Conservation (phyloP, 2,888 invertebrate genomes). For the Coenonympha glycerion region DNA sequence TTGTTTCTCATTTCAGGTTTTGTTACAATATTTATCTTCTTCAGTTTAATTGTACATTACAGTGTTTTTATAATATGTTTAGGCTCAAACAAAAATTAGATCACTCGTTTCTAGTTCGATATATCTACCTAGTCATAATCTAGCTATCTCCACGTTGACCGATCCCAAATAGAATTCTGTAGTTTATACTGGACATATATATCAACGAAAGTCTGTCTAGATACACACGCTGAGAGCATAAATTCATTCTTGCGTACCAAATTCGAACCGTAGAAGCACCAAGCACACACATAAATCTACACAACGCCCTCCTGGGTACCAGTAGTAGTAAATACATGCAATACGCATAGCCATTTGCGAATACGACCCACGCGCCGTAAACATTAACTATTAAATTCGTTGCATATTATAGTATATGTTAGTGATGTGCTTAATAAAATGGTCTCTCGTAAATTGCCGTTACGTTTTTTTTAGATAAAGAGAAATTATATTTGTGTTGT, state of each 20-base stretch:
- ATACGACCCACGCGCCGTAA: conserved; percentile 57
- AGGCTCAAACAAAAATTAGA: too few species aligned
- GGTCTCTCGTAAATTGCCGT: not conserved
- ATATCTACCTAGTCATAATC: too few species aligned
- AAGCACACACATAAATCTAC: conserved; percentile 63
- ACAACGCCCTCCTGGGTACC: conserved; percentile 57
- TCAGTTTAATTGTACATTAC: too few species aligned
- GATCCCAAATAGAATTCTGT: too few species aligned
- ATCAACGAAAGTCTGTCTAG: not conserved
- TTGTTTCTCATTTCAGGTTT: too few species aligned
- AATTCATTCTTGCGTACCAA: conserved; percentile 43
- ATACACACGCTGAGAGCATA: not conserved
- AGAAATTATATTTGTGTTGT: too few species aligned
- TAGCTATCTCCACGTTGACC: too few species aligned
- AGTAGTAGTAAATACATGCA: conserved; percentile 54
- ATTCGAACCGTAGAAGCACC: conserved; percentile 51
- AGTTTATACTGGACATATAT: not conserved
- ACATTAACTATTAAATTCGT: conserved; percentile 76
- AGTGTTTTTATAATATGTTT: too few species aligned
- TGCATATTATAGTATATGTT: conserved; percentile 69
- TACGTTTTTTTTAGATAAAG: conserved; percentile 1
- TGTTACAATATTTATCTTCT: too few species aligned
- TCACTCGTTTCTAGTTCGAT: too few species aligned
- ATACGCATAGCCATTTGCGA: conserved; percentile 69
- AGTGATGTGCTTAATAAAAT: conserved; percentile 4